Percentiles rank a stretch among this genome's conserved stretches.
phyloP scores from a whole-genome alignment of 2,797 vertebrate species.

The Bradypodion pumilum region DNA sequence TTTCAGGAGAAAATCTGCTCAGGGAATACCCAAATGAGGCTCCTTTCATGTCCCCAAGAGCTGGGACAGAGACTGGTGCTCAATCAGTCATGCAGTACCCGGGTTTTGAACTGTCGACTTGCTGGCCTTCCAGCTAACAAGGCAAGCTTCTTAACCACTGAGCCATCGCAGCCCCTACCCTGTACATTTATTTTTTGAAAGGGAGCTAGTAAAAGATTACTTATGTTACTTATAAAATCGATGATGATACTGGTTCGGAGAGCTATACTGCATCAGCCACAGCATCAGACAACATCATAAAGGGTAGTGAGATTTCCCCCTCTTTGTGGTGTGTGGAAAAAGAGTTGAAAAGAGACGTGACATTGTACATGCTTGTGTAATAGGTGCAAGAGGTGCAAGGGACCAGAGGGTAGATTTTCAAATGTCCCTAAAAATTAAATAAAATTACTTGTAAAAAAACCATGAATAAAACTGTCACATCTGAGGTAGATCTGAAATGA shows the following conservation, averaged over 20 bases:
- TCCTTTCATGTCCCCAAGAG: too few relatives aligned
- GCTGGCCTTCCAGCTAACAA: too few relatives aligned
- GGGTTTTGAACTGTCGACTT: too few relatives aligned
- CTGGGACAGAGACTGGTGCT: too few relatives aligned
- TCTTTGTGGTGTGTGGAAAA: background rate
- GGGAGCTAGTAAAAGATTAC: background rate
- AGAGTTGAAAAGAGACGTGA: background rate
- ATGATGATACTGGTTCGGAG: background rate
- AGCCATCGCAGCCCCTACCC: too few relatives aligned
- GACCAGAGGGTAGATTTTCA: background rate
- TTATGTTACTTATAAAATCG: background rate
- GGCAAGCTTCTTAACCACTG: too few relatives aligned
- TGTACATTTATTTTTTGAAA: slow-evolving; percentile 3
- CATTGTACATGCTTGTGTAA: background rate
- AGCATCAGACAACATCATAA: background rate
- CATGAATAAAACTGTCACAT: background rate
- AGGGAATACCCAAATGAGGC: too few relatives aligned
- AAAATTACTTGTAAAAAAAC: slow-evolving; percentile 15
- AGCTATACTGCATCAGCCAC: background rate
- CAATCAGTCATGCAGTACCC: too few relatives aligned
- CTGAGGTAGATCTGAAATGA: slow-evolving; percentile 38
- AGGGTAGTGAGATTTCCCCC: too few relatives aligned
- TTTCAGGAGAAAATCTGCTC: too few relatives aligned
- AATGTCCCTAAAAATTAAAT: background rate
- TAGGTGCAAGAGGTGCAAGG: background rate